These are phyloP conservation scores for Proales similis DNA, from an alignment of 1,140 invertebrate species.

Conservation along the genomic window DNA sequence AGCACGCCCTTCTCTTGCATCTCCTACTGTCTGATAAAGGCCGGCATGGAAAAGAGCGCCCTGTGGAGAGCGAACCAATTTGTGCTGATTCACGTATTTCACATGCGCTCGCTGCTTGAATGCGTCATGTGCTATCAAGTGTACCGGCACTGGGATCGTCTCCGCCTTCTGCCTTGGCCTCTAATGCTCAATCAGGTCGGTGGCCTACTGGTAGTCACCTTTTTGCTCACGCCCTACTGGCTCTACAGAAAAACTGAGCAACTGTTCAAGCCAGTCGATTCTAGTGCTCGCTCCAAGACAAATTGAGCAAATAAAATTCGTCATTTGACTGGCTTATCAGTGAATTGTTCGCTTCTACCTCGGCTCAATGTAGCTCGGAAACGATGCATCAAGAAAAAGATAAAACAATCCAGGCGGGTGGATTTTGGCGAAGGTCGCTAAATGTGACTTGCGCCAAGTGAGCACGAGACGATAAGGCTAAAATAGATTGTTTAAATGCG, in stretches of 20 bases:
- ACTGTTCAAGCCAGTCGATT: too few relatives aligned
- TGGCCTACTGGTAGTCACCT: slow-evolving; percentile 43
- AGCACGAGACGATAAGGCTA: too few relatives aligned
- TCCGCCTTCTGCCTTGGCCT: slow-evolving; percentile 41
- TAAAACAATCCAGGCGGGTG: too few relatives aligned
- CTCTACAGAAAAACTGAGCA: slow-evolving; percentile 49
- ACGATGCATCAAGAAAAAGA: too few relatives aligned
- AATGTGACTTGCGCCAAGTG: too few relatives aligned
- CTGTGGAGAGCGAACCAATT: slow-evolving; percentile 48
- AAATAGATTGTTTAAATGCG: too few relatives aligned
- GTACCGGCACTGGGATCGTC: slow-evolving; percentile 45
- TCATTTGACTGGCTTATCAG: too few relatives aligned
- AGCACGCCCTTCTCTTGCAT: slow-evolving; percentile 47
- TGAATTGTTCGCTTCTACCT: too few relatives aligned
- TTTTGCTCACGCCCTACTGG: slow-evolving; percentile 50
- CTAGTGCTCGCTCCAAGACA: too few relatives aligned
- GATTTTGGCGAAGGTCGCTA: too few relatives aligned
- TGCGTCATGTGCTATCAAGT: slow-evolving; percentile 44
- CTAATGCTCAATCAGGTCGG: slow-evolving; percentile 42
- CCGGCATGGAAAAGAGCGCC: slow-evolving; percentile 41
- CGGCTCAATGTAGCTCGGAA: too few relatives aligned
- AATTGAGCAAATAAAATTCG: too few relatives aligned
- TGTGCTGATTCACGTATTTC: slow-evolving; percentile 46
- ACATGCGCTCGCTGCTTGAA: slow-evolving; percentile 45
- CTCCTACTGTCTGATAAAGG: slow-evolving; percentile 46